Evolutionary conservation across 2,888 invertebrate species (phyloP).

Genomic region (Geophilus truncorum): DNA sequence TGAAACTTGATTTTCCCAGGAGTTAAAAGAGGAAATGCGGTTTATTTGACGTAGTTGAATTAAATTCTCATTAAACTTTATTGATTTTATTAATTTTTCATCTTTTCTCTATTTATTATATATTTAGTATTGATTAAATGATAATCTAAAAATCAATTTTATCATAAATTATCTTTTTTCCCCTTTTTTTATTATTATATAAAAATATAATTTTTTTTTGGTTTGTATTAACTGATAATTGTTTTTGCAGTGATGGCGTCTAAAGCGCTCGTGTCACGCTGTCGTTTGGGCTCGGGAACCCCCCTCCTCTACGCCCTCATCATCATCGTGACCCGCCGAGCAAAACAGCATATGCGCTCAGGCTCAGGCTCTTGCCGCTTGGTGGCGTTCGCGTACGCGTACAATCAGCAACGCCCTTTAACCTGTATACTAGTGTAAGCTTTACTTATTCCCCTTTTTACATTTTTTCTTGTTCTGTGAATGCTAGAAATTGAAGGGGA

Average conservation of each 20-base stretch:
- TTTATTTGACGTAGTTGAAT: neutral
- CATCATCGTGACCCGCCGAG: slow-evolving; percentile 14
- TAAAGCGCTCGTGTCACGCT: neutral
- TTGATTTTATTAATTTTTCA: neutral
- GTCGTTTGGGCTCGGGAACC: slow-evolving; percentile 19
- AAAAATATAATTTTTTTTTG: neutral
- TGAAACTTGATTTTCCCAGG: too few species aligned
- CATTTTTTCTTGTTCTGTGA: neutral
- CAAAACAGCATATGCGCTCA: neutral
- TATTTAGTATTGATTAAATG: neutral
- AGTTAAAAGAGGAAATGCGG: too few species aligned
- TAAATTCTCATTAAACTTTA: neutral
- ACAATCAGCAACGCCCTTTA: slow-evolving; percentile 25
- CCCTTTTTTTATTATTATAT: neutral
- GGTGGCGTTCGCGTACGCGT: slow-evolving; percentile 25
- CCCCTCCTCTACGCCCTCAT: slow-evolving; percentile 19
- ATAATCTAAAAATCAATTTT: neutral
- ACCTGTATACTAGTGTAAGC: slow-evolving; percentile 17
- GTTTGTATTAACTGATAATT: neutral
- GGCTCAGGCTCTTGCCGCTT: neutral
- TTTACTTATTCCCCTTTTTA: neutral
- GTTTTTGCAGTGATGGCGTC: neutral
- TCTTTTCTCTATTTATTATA: neutral
- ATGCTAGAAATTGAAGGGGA: neutral
- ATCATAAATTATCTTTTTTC: neutral